phyloP scores from a whole-genome alignment of 2,113 vertebrate species.

The Chamaetylas fuelleborni region DNA sequence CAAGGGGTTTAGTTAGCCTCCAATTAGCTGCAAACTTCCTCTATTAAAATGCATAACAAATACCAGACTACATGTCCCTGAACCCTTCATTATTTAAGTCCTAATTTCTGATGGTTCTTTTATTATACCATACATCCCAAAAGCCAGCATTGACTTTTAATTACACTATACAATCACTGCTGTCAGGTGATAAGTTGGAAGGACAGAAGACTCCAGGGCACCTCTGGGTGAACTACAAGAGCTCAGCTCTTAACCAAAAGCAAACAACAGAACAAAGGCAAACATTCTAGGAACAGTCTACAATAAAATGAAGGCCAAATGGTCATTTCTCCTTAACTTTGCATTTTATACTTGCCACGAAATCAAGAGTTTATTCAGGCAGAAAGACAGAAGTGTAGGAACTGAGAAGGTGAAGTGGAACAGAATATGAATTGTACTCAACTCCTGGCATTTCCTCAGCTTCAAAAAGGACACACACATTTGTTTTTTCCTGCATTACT shows the following conservation, averaged over 20 bases:
- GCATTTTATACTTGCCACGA: slow-evolving; percentile 1
- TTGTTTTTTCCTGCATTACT: not conserved
- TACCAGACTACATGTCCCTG: slow-evolving; percentile 70
- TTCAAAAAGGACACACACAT: not conserved
- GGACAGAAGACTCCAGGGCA: slow-evolving; percentile 58
- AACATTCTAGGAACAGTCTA: slow-evolving; percentile 50
- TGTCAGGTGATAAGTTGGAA: slow-evolving; percentile 68
- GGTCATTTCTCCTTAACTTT: slow-evolving; percentile 34
- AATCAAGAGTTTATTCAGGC: not conserved
- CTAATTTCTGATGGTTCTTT: slow-evolving; percentile 81
- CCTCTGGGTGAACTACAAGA: slow-evolving; percentile 27
- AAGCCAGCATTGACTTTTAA: slow-evolving; percentile 82
- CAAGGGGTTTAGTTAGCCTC: slow-evolving; percentile 81
- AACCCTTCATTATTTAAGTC: slow-evolving; percentile 82
- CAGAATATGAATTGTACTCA: not conserved
- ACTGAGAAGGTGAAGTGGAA: not conserved
- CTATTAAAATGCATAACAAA: slow-evolving; percentile 82
- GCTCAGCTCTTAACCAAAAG: slow-evolving; percentile 59
- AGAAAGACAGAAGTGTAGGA: not conserved
- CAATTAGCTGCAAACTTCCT: slow-evolving; percentile 83
- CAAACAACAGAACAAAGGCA: slow-evolving; percentile 68
- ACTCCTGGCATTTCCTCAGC: not conserved
- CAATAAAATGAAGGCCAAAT: slow-evolving; percentile 41
- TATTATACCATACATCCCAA: slow-evolving; percentile 70
- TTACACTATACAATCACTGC: slow-evolving; percentile 71